These are phyloP conservation scores for Cephonodes hylas DNA, from an alignment of 2,888 invertebrate species.

Conservation along the genomic window DNA sequence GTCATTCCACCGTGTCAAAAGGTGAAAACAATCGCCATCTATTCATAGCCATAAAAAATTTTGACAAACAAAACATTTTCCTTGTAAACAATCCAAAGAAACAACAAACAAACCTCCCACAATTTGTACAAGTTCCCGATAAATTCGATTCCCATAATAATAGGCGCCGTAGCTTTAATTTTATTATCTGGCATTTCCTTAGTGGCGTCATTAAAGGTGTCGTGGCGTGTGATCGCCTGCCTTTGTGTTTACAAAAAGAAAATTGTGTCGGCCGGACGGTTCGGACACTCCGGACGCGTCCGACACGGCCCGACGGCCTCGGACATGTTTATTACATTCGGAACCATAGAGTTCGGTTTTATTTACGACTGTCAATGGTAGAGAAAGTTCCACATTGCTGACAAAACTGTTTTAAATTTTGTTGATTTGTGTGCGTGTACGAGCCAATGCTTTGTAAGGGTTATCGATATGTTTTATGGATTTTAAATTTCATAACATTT, in stretches of 20 bases:
- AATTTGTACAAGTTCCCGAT: background rate
- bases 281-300: background rate
- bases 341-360: constrained; percentile 8
- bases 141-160: constrained; percentile 10
- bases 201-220: constrained; percentile 8
- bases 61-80: background rate
- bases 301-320: background rate
- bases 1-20: no score
- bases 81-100: background rate
- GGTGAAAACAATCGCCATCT: background rate
- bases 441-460: background rate
- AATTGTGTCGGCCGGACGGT: no score
- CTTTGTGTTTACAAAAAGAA: constrained; percentile 5
- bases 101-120: background rate
- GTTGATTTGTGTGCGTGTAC: background rate
- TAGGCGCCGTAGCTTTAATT: constrained; percentile 5
- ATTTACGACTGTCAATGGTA: constrained; percentile 5
- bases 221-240: constrained; percentile 3
- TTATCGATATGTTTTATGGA: background rate
- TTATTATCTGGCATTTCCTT: constrained; percentile 8
- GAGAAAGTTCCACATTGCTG: constrained; percentile 7
- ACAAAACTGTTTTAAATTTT: constrained; percentile 5
- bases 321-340: constrained; percentile 8
- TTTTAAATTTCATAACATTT: background rate
- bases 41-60: background rate